Conservation (phyloP, 2,888 invertebrate genomes). For the Tridacna crocea region DNA sequence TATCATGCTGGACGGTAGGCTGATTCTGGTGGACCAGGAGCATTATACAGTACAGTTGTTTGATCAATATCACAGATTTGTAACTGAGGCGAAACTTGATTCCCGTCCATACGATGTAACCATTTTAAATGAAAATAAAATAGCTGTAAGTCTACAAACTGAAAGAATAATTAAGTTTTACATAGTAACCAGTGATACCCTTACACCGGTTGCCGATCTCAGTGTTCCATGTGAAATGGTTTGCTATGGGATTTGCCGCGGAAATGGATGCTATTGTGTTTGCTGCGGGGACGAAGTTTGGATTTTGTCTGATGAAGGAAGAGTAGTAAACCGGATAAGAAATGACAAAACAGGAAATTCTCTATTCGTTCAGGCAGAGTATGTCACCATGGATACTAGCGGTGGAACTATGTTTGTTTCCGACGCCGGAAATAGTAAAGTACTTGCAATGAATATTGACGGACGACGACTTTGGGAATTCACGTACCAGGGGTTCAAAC, state of each 20-base stretch:
- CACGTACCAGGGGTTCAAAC: constrained; percentile 54
- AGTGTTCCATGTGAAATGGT: constrained; percentile 62
- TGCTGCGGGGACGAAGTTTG: constrained; percentile 61
- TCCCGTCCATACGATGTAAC: constrained; percentile 58
- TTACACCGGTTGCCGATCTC: constrained; percentile 58
- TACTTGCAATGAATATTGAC: constrained; percentile 54
- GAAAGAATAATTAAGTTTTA: constrained; percentile 58
- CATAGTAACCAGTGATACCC: constrained; percentile 40
- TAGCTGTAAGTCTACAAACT: constrained; percentile 60
- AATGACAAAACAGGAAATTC: constrained; percentile 41
- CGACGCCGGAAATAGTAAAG: constrained; percentile 46
- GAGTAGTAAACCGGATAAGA: constrained; percentile 47
- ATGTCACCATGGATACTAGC: constrained; percentile 42
- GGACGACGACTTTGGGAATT: constrained; percentile 58
- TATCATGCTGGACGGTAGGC: constrained; percentile 46
- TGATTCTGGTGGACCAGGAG: constrained; percentile 59
- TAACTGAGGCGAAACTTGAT: constrained; percentile 54
- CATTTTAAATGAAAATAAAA: constrained; percentile 50
- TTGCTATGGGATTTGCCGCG: constrained; percentile 56
- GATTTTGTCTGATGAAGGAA: constrained; percentile 57
- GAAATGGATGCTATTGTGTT: constrained; percentile 51
- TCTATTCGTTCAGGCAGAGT: constrained; percentile 58
- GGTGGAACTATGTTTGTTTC: constrained; percentile 46
- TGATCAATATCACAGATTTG: constrained; percentile 35
- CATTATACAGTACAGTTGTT: constrained; percentile 59